These are phyloP conservation scores for Epizoanthus illoricatus DNA, from an alignment of 92 coral and sea anemone species.

Conservation along the genomic window DNA sequence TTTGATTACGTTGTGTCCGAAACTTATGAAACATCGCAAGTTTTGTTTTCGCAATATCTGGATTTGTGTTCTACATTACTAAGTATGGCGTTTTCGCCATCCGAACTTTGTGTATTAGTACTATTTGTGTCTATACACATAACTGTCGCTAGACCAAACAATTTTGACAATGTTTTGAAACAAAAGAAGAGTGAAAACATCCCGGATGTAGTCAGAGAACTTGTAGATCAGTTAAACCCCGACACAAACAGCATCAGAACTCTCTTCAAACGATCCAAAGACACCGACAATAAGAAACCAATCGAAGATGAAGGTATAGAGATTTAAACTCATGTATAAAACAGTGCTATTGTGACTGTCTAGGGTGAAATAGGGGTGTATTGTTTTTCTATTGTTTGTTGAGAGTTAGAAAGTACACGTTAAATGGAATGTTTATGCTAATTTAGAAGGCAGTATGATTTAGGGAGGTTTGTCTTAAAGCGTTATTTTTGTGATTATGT, in stretches of 20 bases:
- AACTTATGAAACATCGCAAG: slow-evolving; percentile 2
- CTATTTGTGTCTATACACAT: slow-evolving; percentile 16
- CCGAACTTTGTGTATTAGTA: not conserved
- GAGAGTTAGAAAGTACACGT: too few species aligned
- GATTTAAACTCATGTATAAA: not conserved
- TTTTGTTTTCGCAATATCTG: not conserved
- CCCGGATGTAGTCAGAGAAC: not conserved
- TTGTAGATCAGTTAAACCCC: slow-evolving; percentile 11
- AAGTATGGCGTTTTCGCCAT: slow-evolving; percentile 11
- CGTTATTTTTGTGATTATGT: too few species aligned
- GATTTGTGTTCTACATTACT: not conserved
- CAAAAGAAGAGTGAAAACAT: not conserved
- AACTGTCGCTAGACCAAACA: slow-evolving; percentile 28
- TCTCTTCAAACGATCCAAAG: slow-evolving; percentile 41
- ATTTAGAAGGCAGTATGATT: too few species aligned
- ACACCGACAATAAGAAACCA: not conserved
- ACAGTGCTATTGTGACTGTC: not conserved
- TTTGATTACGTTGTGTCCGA: slow-evolving; percentile 2
- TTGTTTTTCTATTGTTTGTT: not conserved
- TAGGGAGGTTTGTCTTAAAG: too few species aligned
- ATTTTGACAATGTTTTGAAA: not conserved
- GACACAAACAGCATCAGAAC: not conserved
- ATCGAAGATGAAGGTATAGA: slow-evolving; percentile 9
- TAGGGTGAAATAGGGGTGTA: not conserved
- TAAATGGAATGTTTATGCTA: too few species aligned